A percentile compares a stretch with the other conserved stretches of the same genome.
Conservation (phyloP, 2,797 vertebrate species). For the Squalus acanthias region DNA sequence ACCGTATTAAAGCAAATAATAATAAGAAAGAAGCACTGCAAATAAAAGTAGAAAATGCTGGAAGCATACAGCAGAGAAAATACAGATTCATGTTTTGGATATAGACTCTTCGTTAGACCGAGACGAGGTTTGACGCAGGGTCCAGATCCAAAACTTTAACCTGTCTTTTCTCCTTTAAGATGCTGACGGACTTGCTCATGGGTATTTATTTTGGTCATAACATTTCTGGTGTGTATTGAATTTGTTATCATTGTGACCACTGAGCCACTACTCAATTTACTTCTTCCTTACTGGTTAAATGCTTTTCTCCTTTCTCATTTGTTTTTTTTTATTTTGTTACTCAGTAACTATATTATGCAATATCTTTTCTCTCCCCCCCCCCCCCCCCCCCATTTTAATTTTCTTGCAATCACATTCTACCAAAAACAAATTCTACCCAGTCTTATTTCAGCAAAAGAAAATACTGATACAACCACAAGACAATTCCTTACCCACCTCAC, state of each 20-base stretch:
- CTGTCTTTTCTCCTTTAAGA: not conserved
- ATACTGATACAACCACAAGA: not conserved
- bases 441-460: not conserved
- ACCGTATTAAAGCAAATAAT: not conserved
- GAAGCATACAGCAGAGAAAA: not conserved
- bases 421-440: not conserved
- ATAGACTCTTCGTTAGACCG: not conserved
- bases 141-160: not conserved
- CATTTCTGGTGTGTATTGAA: too few species aligned
- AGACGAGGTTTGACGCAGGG: not conserved
- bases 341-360: not conserved
- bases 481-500: not conserved
- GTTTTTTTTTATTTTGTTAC: too few species aligned
- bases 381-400: not conserved
- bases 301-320: too few species aligned
- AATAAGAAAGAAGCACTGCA: not conserved
- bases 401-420: not conserved
- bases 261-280: too few species aligned
- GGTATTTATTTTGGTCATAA: too few species aligned
- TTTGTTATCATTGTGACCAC: too few species aligned
- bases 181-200: too few species aligned
- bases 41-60: not conserved
- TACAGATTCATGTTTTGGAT: not conserved
- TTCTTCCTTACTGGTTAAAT: too few species aligned
- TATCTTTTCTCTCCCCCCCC: not conserved